Conservation (phyloP, 2,888 invertebrate genomes). For the Phaedon cochleariae region DNA sequence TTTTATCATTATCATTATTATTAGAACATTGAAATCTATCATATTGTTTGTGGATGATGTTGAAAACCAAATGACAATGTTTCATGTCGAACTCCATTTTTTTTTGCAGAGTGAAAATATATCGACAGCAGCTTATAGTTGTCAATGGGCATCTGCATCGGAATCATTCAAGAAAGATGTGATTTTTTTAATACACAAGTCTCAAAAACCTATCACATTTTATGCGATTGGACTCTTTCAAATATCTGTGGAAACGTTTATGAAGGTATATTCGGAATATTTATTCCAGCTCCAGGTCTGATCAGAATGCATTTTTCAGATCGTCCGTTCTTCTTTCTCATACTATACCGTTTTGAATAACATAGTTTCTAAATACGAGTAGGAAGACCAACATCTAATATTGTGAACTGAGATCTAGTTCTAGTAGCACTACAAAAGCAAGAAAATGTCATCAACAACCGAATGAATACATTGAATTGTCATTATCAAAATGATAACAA, state of each 20-base stretch:
- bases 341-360: conserved; percentile 23
- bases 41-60: too few relatives aligned
- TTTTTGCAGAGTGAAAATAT: conserved; percentile 37
- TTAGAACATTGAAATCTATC: too few relatives aligned
- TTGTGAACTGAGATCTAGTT: too few relatives aligned
- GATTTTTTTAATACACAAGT: conserved; percentile 29
- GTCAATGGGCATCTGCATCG: conserved; percentile 26
- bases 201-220: conserved; percentile 34
- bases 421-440: too few relatives aligned
- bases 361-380: too few relatives aligned
- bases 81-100: not conserved
- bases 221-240: conserved; percentile 20
- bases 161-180: conserved; percentile 31
- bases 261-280: not conserved
- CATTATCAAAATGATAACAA: too few relatives aligned
- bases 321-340: conserved; percentile 24
- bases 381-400: too few relatives aligned
- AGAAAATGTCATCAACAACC: too few relatives aligned
- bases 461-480: too few relatives aligned
- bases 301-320: not conserved
- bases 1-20: too few relatives aligned
- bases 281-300: not conserved
- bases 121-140: conserved; percentile 27
- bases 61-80: too few relatives aligned
- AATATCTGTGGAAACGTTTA: conserved; percentile 18